Base-by-base conservation (phyloP, 2,888 invertebrate genomes). In the Polyploca ridens region DNA sequence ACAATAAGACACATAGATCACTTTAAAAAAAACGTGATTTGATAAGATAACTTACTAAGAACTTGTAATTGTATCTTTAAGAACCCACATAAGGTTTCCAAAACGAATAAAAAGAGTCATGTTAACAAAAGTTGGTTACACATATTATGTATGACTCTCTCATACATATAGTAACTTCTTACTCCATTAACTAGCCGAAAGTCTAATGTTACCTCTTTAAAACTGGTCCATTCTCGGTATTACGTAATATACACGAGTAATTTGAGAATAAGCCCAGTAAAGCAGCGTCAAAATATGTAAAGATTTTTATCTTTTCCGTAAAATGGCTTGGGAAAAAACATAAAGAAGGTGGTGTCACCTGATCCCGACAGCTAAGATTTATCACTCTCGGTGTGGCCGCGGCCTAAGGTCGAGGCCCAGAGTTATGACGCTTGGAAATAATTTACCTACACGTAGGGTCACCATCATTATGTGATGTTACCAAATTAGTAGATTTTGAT, bases 281-380 rank as follows among this genome's bases (percentile, higher is more conserved):
- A 91, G 89, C 93, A 90, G 91, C 91, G 91, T 94, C 93, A 93
- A 94, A 94, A 94, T 94, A 94, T 94, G 94, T 94, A 92, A 91
- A 94, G 94, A 94, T 94, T 90, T 88, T 93, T 93, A 94, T 94
- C 94, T 93, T 93, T 93, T 83, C 93, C 90, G 92, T 94, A 94
- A 94, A 94, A 94, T 88, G 90, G 94, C 92, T 92, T 94, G 94
- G 93, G 94, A 94, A 94, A 94, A 94, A 94, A 94, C 94, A 94
- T 94, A 94, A 94, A 94, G 94, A 93, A 94, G 93, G 91, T 89
- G 91, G 93, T 94, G 94, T 94, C 94, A 94, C 94, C 94, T 94
- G 94, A 93, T 91, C 93, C 89, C 85, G 94, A 92, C 93, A 91
- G 90, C 74, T 74, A 77, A 78, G 92, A 94, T 93, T 94, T 90